Conservation (phyloP, 1,140 invertebrate genomes). For the Drosophila rhopaloa region DNA sequence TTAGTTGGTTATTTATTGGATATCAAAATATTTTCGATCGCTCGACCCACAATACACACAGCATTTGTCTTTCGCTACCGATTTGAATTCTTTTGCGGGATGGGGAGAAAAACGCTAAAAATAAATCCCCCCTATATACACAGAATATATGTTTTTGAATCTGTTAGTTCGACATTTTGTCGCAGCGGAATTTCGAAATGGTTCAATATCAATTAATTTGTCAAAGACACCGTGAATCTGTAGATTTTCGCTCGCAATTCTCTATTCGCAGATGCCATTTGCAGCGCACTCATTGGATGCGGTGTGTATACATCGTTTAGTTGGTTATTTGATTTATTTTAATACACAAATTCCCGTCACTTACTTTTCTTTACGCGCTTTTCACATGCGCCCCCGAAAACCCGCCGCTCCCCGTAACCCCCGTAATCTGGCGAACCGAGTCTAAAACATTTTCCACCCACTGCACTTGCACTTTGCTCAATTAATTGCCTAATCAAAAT, state of each 20-base stretch:
- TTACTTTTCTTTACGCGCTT: constrained; percentile 81
- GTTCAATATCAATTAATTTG: constrained; percentile 77
- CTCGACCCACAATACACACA: constrained; percentile 26
- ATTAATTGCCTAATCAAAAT: constrained; percentile 81
- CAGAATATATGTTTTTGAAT: constrained; percentile 48
- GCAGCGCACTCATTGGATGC: constrained; percentile 7
- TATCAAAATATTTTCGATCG: constrained; percentile 75
- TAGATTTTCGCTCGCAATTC: constrained; percentile 16
- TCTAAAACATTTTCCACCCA: constrained; percentile 77
- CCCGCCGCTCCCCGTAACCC: constrained; percentile 6
- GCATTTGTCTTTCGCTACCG: constrained; percentile 35
- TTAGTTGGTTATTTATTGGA: constrained; percentile 70
- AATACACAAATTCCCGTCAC: constrained; percentile 76
- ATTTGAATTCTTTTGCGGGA: constrained; percentile 33
- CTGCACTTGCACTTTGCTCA: constrained; percentile 79
- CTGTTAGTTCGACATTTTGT: constrained; percentile 72
- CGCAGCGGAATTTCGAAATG: constrained; percentile 59
- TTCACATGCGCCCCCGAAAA: constrained; percentile 57
- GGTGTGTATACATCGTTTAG: constrained; percentile 78
- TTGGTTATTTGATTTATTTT: constrained; percentile 79
- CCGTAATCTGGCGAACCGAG: constrained; percentile 30
- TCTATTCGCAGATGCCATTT: constrained; percentile 56
- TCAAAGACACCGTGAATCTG: constrained; percentile 33
- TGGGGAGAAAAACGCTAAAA: constrained; percentile 27
- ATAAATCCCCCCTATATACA: constrained; percentile 52